Evolutionary conservation across 2,888 invertebrate genomes (phyloP).

Genomic region (Piscicola geometra): DNA sequence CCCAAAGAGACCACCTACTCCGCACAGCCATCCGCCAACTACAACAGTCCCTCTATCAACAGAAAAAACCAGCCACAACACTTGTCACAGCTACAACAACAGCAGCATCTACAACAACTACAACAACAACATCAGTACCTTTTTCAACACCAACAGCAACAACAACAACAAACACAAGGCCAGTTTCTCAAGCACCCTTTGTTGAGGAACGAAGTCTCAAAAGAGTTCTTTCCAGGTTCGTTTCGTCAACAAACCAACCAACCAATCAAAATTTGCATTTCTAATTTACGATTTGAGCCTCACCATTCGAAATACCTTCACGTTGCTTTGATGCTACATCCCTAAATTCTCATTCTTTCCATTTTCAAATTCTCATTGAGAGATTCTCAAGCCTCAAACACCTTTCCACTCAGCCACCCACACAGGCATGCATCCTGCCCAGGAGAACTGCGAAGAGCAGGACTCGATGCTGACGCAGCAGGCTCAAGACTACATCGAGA

Average conservation of each 20-base stretch:
- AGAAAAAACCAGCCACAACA: slow-evolving; percentile 6
- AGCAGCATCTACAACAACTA: not conserved
- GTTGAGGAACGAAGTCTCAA: not conserved
- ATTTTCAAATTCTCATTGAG: no score
- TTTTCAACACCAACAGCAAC: not conserved
- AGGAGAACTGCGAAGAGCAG: not conserved
- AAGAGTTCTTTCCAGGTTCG: not conserved
- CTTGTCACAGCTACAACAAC: not conserved
- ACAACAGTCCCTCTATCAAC: not conserved
- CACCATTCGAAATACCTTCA: no score
- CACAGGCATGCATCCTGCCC: not conserved
- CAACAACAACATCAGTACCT: not conserved
- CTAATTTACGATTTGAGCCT: no score
- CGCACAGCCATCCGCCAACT: slow-evolving; percentile 6
- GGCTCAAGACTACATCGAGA: slow-evolving; percentile 5
- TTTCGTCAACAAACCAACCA: no score
- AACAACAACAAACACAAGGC: no score
- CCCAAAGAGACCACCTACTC: not conserved
- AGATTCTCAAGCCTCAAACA: no score
- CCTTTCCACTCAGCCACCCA: no score
- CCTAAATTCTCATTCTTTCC: no score
- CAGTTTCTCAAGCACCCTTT: not conserved
- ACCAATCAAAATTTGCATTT: no score
- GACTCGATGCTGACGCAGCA: not conserved
- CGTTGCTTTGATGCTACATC: no score